phyloP scores from a whole-genome alignment of 2,888 invertebrate genomes.

The Bruchidius siliquastri region DNA sequence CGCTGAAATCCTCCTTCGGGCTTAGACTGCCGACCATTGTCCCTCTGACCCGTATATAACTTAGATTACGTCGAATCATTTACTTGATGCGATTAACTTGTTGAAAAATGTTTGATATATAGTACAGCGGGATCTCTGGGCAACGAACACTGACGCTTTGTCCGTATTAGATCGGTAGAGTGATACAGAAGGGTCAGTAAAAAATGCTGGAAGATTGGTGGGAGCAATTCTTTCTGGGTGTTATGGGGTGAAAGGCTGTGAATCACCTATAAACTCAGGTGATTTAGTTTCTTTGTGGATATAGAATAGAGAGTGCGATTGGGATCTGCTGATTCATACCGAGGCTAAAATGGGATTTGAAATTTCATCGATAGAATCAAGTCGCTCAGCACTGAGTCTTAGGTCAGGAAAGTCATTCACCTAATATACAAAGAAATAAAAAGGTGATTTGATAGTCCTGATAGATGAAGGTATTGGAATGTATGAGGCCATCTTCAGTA shows the following conservation, averaged over 20 bases:
- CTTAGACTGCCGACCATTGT: slow-evolving; percentile 8
- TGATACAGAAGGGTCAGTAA: not conserved
- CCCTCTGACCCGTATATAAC: slow-evolving; percentile 10
- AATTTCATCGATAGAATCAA: too few relatives aligned
- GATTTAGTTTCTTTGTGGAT: not conserved
- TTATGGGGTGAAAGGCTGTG: not conserved
- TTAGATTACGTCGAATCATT: slow-evolving; percentile 47
- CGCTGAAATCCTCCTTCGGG: not conserved
- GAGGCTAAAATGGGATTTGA: too few relatives aligned
- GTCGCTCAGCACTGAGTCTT: too few relatives aligned
- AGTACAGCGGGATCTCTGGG: not conserved
- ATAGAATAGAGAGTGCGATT: too few relatives aligned
- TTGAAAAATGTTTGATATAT: slow-evolving; percentile 46
- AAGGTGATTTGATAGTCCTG: too few relatives aligned
- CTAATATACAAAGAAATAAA: too few relatives aligned
- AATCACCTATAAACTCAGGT: not conserved
- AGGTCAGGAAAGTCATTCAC: too few relatives aligned
- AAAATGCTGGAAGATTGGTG: not conserved
- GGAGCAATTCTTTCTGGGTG: not conserved
- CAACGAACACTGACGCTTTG: not conserved
- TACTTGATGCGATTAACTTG: slow-evolving; percentile 46
- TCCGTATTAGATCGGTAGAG: not conserved
- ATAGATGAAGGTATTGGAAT: too few relatives aligned
- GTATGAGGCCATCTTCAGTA: too few relatives aligned
- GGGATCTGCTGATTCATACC: too few relatives aligned